A percentile compares a stretch with the other conserved stretches of the same genome.
Evolutionary conservation across 1,140 invertebrate genomes (phyloP).

Genomic region (Drosophila triauraria): DNA sequence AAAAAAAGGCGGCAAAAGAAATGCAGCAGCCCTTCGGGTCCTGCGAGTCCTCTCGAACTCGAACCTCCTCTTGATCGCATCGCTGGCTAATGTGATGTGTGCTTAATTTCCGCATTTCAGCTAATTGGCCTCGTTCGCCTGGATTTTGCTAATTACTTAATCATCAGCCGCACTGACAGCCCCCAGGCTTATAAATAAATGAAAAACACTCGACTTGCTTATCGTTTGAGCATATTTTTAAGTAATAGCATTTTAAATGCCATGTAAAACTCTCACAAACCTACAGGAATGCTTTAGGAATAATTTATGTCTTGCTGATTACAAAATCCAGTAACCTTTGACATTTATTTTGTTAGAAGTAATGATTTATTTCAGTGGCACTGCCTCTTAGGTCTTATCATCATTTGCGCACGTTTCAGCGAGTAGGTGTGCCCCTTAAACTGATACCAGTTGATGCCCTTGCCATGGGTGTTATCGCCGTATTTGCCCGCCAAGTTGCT

Average conservation of each 20-base stretch:
- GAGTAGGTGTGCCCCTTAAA: conserved; percentile 49
- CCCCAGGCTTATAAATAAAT: conserved; percentile 6
- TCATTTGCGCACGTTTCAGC: conserved; percentile 49
- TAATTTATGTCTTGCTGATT: neutral
- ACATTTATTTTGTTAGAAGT: neutral
- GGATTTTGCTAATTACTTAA: conserved; percentile 58
- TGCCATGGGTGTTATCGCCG: conserved; percentile 18
- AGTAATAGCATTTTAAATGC: neutral
- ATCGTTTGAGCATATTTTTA: neutral
- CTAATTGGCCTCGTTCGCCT: conserved; percentile 59
- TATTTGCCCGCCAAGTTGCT: conserved; percentile 48
- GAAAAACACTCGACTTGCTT: neutral
- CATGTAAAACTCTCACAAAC: neutral
- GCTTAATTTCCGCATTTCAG: conserved; percentile 51
- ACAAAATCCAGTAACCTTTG: too few species aligned
- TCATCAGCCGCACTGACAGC: conserved; percentile 29
- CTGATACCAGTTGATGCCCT: conserved; percentile 50
- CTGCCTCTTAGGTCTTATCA: conserved; percentile 50
- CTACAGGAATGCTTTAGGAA: too few species aligned
- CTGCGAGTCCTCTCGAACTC: conserved; percentile 21
- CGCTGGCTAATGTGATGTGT: conserved; percentile 54
- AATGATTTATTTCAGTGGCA: conserved; percentile 11
- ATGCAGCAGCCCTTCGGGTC: conserved; percentile 33
- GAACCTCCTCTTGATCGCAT: conserved; percentile 44
- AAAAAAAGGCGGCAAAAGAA: conserved; percentile 34